phyloP scores from a whole-genome alignment of 92 coral and sea anemone genomes.

The Micromussa lordhowensis region DNA sequence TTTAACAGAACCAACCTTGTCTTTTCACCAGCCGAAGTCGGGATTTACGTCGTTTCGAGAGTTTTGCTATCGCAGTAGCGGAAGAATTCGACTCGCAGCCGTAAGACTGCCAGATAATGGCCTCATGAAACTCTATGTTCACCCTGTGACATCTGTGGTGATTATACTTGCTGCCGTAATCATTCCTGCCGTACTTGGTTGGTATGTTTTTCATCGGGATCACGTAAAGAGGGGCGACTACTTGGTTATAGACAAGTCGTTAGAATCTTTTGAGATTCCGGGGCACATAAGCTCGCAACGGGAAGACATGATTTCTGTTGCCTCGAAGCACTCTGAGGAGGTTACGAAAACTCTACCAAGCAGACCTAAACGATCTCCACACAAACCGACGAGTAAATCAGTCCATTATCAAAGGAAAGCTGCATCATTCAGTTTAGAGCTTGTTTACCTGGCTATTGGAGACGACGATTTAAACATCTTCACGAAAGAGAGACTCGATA shows the following conservation, averaged over 20 bases:
- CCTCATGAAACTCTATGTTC: conserved; percentile 17
- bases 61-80: conserved; percentile 12
- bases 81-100: not conserved
- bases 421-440: conserved; percentile 73
- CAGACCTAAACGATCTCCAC: conserved; percentile 38
- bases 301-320: conserved; percentile 69
- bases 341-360: not conserved
- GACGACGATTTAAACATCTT: conserved; percentile 77
- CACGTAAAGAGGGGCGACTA: conserved; percentile 6
- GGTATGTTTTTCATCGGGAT: conserved; percentile 17
- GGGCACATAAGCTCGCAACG: conserved; percentile 72
- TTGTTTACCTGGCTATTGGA: conserved; percentile 87
- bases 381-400: conserved; percentile 15
- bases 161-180: conserved; percentile 38
- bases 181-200: conserved; percentile 61
- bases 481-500: conserved; percentile 78
- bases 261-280: conserved; percentile 82
- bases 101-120: not conserved
- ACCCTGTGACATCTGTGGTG: conserved; percentile 42
- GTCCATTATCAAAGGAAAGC: conserved; percentile 22
- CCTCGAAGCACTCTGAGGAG: conserved; percentile 39
- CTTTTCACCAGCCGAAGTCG: conserved; percentile 77
- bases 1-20: conserved; percentile 39
- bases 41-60: conserved; percentile 20
- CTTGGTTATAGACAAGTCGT: conserved; percentile 71